Base-by-base conservation (phyloP, 2,113 vertebrate species). In the Ia io region DNA sequence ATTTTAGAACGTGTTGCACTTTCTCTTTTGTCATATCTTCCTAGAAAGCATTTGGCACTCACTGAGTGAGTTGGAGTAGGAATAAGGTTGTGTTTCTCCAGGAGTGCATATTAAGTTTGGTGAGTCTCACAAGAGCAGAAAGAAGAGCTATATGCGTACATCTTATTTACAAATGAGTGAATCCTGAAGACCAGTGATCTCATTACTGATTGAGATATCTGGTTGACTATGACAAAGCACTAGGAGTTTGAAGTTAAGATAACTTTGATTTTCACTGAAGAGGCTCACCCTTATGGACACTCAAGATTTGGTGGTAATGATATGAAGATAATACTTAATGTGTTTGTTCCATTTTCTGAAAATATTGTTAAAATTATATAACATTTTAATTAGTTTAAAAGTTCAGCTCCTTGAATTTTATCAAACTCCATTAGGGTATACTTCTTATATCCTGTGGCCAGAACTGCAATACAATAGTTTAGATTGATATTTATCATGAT, bases 11-110 rank as follows among this genome's bases (percentile, higher is more conserved):
- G 44, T 74, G 5, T 65, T 92, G 47, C n/a, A 80, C 23, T 90
- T 95, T 92, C 65, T 84, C 10, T 7, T 95, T 90, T 70, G 76
- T 94, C 14, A 22, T 25, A 20, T 78, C 63, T 96, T 93, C 76
- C 56, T 51, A 65, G 8, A 91, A 71, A 87, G 28, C 73, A 80
- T 94, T 63, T 95, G 84, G 56, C 35, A 61, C 30, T 76, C 59
- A 61, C 12, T 92, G 65, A 85, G 32, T 93, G 73, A 70, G 90
- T 88, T 93, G 74, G 69, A 40, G 3, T 49, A 84, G 59, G 12
- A 95, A 47, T 35, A 22, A 56, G 25, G 30, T 18, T 32, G 0
- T 32, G n/a, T 61, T 84, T 87, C 76, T 84, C 35, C 84, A 84
- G 40, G 17, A 89, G 44, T 76, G 30, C n/a, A 37, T 59, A 35